Evolutionary conservation across 1,140 invertebrate genomes (phyloP), one percentile per base, ranked within the genome.

Genomic region (Ceratina calcarata): DNA sequence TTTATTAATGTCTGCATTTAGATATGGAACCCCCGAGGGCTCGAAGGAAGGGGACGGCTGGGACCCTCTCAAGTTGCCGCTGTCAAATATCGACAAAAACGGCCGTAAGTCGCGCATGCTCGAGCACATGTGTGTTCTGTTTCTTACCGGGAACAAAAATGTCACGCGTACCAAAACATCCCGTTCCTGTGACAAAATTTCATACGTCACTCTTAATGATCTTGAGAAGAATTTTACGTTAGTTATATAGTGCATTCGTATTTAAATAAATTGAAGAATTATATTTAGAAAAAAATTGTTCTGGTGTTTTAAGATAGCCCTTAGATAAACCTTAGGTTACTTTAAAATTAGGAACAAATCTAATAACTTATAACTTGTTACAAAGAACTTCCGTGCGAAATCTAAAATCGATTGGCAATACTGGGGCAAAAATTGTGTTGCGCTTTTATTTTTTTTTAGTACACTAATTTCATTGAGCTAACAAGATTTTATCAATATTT

Each of bases 1-100:
- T 89, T 90, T 89, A 89, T 90, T 90, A 89, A 89, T 89, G 89
- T 82, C 87, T 82, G 82, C 85, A 89, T 90, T 89, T 88, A 88
- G 87, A 90, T 88, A 89, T 73, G 73, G 77, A 83, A 61, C 64
- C 85, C 84, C 87, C 45, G 84, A 82, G 88, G 87, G 78, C 76
- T 65, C 81, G 80, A 37, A 45, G 37, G 37, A 8, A 27, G 80
- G 81, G 83, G 72, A 67, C 78, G 83, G 80, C 84, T 81, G 86
- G 86, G 80, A 88, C 78, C 82, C 82, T 87, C 83, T 84, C 82
- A 83, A 87, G 80, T 83, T 84, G 60, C 82, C 75, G 80, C 76
- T 84, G 81, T 81, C 82, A 86, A 86, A 85, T 85, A 82, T 86
- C 80, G 79, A 88, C 81, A 88, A 89, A 88, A 82, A 87, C 84